Percentiles rank a stretch among this genome's conserved stretches.
Evolutionary conservation across 2,113 vertebrate genomes (phyloP).

Genomic region (Phainopepla nitens): DNA sequence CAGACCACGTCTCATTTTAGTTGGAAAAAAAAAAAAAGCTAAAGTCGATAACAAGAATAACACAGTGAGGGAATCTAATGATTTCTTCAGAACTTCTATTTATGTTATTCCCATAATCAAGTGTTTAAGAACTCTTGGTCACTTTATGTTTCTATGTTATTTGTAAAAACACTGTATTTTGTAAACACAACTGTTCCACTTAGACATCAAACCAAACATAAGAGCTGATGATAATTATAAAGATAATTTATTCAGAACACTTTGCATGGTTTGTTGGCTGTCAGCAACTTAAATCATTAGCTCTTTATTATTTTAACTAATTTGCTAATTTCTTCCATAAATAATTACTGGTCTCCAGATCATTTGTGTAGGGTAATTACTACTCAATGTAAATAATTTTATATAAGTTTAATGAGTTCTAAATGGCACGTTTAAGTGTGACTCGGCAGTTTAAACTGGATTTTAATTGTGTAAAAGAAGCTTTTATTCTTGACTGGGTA

Average conservation of each 20-base stretch:
- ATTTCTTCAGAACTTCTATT: neutral
- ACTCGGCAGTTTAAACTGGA: neutral
- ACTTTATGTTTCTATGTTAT: neutral
- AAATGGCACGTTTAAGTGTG: neutral
- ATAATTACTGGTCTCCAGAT: neutral
- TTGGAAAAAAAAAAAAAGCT: neutral
- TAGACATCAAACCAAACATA: neutral
- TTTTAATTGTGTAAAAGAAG: neutral
- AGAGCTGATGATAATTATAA: neutral
- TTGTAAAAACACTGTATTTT: neutral
- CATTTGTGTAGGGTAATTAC: neutral
- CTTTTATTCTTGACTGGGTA: neutral
- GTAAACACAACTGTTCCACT: neutral
- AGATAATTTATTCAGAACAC: neutral
- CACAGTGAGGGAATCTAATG: neutral
- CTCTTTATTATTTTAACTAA: neutral
- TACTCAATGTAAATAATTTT: neutral
- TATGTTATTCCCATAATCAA: neutral
- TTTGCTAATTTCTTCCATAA: neutral
- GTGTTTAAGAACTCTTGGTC: neutral
- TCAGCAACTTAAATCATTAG: neutral
- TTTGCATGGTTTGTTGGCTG: neutral
- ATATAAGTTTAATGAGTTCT: neutral
- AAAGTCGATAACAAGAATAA: neutral
- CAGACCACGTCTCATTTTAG: neutral